Conservation (phyloP, 2,113 vertebrate genomes). For the Thomomys bottae region DNA sequence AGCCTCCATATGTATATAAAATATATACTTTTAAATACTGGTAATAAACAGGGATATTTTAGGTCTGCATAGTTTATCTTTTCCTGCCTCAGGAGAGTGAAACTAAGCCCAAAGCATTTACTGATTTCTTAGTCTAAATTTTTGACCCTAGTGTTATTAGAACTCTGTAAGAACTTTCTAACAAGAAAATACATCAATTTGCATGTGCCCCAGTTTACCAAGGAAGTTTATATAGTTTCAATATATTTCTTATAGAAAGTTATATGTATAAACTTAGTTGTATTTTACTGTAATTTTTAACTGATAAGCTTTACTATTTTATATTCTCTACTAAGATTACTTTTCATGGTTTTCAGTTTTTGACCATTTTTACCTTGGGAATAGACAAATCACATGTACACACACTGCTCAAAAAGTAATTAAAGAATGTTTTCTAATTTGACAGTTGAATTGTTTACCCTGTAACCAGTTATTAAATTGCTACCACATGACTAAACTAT, state of each 20-base stretch:
- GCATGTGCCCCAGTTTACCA: too few species aligned
- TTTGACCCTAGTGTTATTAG: neutral
- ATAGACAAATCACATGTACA: neutral
- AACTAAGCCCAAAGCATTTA: neutral
- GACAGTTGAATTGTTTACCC: neutral
- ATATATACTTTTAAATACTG: neutral
- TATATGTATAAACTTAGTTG: neutral
- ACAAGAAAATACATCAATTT: too few species aligned
- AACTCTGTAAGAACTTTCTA: neutral
- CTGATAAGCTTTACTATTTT: neutral
- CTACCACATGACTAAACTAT: neutral
- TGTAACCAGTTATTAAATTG: neutral
- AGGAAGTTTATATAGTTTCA: too few species aligned
- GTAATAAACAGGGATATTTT: neutral
- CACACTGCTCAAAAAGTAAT: neutral
- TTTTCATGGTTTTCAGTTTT: neutral
- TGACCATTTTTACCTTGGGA: neutral
- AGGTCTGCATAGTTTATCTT: neutral
- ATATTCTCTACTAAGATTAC: neutral
- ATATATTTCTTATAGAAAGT: neutral
- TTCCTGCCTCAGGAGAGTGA: neutral
- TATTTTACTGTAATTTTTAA: neutral
- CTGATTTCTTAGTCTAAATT: neutral
- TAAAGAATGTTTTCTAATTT: neutral
- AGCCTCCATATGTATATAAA: neutral